phyloP scores from a whole-genome alignment of 2,113 vertebrate genomes.

The Otolemur garnettii region DNA sequence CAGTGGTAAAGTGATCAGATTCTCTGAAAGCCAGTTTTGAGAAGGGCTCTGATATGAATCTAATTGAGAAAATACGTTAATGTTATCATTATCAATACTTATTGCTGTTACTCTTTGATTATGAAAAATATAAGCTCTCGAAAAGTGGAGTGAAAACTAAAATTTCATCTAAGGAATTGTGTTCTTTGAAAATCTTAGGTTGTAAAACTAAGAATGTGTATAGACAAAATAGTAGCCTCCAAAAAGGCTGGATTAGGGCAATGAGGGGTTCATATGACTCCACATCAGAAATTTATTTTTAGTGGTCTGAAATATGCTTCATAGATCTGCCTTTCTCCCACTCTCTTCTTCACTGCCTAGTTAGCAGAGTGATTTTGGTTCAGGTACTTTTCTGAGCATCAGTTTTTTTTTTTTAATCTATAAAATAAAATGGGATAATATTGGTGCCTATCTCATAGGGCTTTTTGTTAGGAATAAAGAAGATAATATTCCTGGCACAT shows the following conservation, averaged over 20 bases:
- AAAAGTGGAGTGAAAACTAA: conserved; percentile 22
- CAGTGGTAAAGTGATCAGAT: not conserved
- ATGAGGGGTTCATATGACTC: not conserved
- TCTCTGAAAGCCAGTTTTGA: conserved; percentile 23
- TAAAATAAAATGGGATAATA: not conserved
- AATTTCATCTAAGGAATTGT: not conserved
- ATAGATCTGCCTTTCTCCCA: not conserved
- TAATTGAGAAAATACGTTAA: conserved; percentile 61
- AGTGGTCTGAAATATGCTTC: not conserved
- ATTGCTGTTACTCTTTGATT: not conserved
- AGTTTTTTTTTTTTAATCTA: not conserved
- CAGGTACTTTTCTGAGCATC: not conserved
- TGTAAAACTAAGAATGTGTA: not conserved
- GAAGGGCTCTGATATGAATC: conserved; percentile 39
- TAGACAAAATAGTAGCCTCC: not conserved
- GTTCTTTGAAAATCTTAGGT: not conserved
- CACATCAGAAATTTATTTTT: not conserved
- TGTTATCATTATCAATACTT: conserved; percentile 50
- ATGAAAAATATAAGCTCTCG: conserved; percentile 46
- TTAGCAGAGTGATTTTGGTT: not conserved
- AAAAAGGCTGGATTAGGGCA: not conserved
- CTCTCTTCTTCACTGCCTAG: not conserved
- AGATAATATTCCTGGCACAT: not conserved
- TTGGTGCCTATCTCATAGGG: not conserved
- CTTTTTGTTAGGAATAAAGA: not conserved